Base-by-base conservation (phyloP, 2,113 vertebrate genomes). In the Pimephales promelas region DNA sequence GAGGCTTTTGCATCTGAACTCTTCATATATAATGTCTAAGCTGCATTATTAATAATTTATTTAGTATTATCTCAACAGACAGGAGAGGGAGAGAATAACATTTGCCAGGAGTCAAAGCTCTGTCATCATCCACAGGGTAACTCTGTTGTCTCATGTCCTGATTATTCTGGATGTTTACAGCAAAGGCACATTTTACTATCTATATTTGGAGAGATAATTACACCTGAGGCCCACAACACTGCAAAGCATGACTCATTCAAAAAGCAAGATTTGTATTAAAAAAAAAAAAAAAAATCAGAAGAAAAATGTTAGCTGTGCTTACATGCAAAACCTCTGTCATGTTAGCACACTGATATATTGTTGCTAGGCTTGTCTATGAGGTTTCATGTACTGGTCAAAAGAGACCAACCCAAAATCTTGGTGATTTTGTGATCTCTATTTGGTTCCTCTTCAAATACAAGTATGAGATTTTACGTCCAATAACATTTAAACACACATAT, bases 131-230 rank as follows among this genome's bases (percentile, higher is more conserved):
- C 64, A 68, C 64, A 68, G 64, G 34, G 31, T 22, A 68, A 40
- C 64, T 10, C 18, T 36, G 34, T 18, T 36, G 64, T 40, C 64
- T 68, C 64, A 40, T 68, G 34, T 68, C 31, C 34, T 40, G 64
- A 22, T 68, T 68, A 68, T 68, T 68, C 64, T 68, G 34, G 64
- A 34, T 40, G 31, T 68, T 68, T 68, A 68, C 64, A 40, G 64
- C 34, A 68, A 68, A 68, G 18, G 14, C 62, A 20, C 18, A 66
- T 40, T 68, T 68, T 40, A 40, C 4, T 18, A 68, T 68, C 64
- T 40, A 68, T 68, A 18, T 68, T 68, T 68, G 64, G 64, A 68
- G 9, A 36, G 64, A 68, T 68, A 40, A 22, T 68, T 68, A 68
- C 64, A 68, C 64, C 64, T 68, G 64, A 68, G 64, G 64, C 31